Evolutionary conservation across 2,797 vertebrate species (phyloP), one percentile per base, ranked within the genome.

Genomic region (Micropoecilia bifurca): DNA sequence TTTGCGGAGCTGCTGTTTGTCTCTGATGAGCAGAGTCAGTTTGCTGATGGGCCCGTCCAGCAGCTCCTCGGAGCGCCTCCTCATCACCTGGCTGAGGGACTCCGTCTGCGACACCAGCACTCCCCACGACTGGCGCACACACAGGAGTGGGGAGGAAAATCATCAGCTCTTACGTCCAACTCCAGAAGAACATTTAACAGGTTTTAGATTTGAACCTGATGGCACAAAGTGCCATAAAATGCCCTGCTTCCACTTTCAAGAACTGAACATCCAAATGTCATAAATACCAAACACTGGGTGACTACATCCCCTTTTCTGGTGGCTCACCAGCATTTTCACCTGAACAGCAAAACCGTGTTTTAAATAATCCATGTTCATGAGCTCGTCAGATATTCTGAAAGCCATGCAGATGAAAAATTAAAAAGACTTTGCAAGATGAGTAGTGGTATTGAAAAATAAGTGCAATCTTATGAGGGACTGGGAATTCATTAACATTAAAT

Each of bases 1-100:
- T 91, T 96, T 98, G 55, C 97, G 97, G 46, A 99, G 96, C 89
- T 98, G 98, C 94, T 99, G 98, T 89, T 99, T 99, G 95, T 98
- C 97, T 0, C 96, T 96, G 87, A 99, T 97, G 72, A 99, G 97
- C 83, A 98, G 90, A 16, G 96, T 96, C 75, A 99, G 93, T 90
- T 97, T 99, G 94, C 96, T 97, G 89, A 99, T 94, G 0, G 98
- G 98, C 22, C 98, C 98, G 0, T 96, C 91, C 33, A 87, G 89
- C 91, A 99, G 94, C 30, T 97, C 97, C 79, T 99, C 98, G 0
- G 98, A 97, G 0, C 96, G 97, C 77, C 94, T 97, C 85, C 94
- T 96, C 89, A 99, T 95, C 83, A 96, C 73, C 45, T 97, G 96
- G 92, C 98, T 99, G 91, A 99, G 94, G 0, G 82, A 89, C 91